phyloP scores from a whole-genome alignment of 2,888 invertebrate genomes.

The Micropterix aruncella region DNA sequence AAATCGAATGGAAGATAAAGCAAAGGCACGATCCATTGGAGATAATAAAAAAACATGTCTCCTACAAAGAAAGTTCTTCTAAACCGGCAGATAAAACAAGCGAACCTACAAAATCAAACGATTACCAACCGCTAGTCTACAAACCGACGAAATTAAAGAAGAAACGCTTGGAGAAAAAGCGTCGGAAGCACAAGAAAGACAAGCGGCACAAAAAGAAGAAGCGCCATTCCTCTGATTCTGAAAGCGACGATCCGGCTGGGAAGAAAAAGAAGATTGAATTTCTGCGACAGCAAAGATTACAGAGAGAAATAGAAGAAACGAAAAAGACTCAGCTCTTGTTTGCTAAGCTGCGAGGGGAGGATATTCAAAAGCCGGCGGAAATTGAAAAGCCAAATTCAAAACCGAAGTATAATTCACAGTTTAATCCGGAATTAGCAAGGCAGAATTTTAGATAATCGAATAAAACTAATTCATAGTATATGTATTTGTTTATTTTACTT shows the following conservation, averaged over 20 bases:
- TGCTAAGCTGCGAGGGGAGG: constrained; percentile 47
- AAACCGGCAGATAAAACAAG: constrained; percentile 5
- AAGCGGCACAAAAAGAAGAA: constrained; percentile 7
- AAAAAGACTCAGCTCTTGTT: constrained; percentile 54
- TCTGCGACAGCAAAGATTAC: constrained; percentile 62
- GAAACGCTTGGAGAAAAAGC: constrained; percentile 16
- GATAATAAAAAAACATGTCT: constrained; percentile 46
- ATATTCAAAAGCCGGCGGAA: constrained; percentile 18
- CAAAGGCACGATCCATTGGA: constrained; percentile 57
- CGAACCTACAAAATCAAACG: constrained; percentile 13
- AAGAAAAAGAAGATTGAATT: constrained; percentile 39
- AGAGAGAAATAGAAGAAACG: constrained; percentile 70
- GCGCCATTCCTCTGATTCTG: background rate
- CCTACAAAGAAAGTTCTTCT: constrained; percentile 9
- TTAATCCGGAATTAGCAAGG: constrained; percentile 81
- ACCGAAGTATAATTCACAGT: constrained; percentile 91
- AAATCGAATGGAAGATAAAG: constrained; percentile 54
- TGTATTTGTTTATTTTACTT: too few relatives aligned
- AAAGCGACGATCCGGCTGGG: constrained; percentile 17
- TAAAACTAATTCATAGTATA: too few relatives aligned
- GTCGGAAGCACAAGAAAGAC: constrained; percentile 6
- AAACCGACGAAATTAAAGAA: constrained; percentile 18
- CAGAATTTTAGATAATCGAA: constrained; percentile 46
- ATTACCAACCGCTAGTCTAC: constrained; percentile 15
- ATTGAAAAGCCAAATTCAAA: constrained; percentile 17